Evolutionary conservation across 1,140 invertebrate species (phyloP), one percentile per base, ranked within the genome.

Genomic region (Drosophila athabasca): DNA sequence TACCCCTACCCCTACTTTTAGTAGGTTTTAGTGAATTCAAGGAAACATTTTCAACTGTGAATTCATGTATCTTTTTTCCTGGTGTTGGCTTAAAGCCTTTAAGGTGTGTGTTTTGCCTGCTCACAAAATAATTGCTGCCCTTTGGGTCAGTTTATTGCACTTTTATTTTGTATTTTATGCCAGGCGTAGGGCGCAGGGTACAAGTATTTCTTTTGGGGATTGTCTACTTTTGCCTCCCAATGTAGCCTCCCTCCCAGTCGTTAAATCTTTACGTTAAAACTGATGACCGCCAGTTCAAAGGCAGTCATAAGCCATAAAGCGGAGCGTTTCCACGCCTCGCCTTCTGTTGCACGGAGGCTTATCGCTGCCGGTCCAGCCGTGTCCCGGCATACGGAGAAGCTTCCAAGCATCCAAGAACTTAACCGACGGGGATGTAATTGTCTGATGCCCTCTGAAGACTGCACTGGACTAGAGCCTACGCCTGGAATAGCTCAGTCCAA

Each of bases 231-330:
- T 45, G 24, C 22, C 43, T 67, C 17, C 17, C 17, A 19, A 58
- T 52, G 41, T 17, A 57, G 9, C 52, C 53, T 2, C 29, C 52
- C 53, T 2, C 29, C 41, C 26, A 26, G 31, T 74, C 69, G 35
- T 74, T 65, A 74, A 74, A 74, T 74, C 53, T 65, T 74, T 62
- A 73, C 50, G 45, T 24, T 13, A 15, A 53, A 53, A 53, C 65
- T 41, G 58, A 57, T 26, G 24, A 41, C 22, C 26, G 41, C 45
- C 71, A 52, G 51, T 70, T 61, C 26, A 67, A 39, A 39, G 44
- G 64, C 64, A 24, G 35, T 58, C 22, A 49, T 43, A 65, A 65
- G 58, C 53, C 53, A 73, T 49, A 74, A 53, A 74, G 48, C n/a
- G 15, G 26, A 35, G 6, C 41, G 41, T 50, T 64, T 7, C 8